Evolutionary conservation across 1,140 invertebrate species (phyloP), one percentile per base, ranked within the genome.

Genomic region (Doryteuthis pealeii): DNA sequence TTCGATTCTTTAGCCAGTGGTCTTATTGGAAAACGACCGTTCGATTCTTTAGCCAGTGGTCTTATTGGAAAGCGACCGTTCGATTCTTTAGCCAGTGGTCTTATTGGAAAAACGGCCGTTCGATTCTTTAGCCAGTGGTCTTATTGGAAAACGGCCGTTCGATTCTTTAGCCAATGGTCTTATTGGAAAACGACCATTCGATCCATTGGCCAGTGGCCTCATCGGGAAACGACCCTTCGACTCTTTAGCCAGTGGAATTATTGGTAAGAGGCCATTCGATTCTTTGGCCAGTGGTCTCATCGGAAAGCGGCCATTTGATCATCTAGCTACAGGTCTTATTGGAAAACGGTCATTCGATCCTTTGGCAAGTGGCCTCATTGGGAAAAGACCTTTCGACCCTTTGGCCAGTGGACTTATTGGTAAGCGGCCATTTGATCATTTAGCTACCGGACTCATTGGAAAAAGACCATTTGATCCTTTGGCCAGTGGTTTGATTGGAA

Each of bases 401-500:
- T n/a, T 28, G 30, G 76, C 76, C 6, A 58, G 14, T 62, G 40
- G 70, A 2, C 70, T 65, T 6, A 68, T 69, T 31, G 54, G 67
- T 10, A 68, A 73, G 30, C 35, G 66, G 14, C 66, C 65, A 2
- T 77, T 77, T 62, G 72, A 58, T 35, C 67, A 65, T 1, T 68
- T 77, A 26, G 74, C 72, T 15, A 76, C 66, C 30, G 74, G 75
- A n/a, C 72, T 76, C 22, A 70, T 76, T 18, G 78, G 78, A 31
- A 78, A 80, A 43, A 45, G 74, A 26, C 54, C 45, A 5, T 68
- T 77, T n/a, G 78, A 81, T 73, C 10, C 70, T 3, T 33, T 83
- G 30, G 81, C 81, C 40, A 80, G 76, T 62, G 80, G 81, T 12
- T 71, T 83, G n/a, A 75, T 83, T 28, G 81, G 81, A 0, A 83